These are phyloP conservation scores for Callionymus lyra DNA, from an alignment of 2,113 vertebrate species.

Conservation along the genomic window DNA sequence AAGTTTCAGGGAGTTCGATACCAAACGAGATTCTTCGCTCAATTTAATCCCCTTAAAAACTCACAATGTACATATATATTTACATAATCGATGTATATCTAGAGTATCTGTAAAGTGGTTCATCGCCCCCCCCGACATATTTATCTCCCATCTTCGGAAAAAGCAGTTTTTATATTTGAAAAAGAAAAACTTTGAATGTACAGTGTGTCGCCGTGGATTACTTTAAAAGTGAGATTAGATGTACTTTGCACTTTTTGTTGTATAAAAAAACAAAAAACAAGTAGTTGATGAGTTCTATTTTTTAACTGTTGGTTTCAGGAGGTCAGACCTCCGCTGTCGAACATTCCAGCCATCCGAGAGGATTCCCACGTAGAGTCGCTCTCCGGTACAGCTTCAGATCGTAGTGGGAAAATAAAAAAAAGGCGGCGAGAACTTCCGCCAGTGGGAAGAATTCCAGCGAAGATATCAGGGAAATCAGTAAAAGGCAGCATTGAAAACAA, in stretches of 20 bases:
- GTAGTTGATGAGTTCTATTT: slow-evolving; percentile 20
- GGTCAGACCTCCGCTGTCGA: slow-evolving; percentile 13
- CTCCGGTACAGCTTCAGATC: too few relatives aligned
- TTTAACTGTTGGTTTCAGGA: slow-evolving; percentile 10
- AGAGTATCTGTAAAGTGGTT: slow-evolving; percentile 42
- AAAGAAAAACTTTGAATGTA: slow-evolving; percentile 70
- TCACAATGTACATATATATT: slow-evolving; percentile 58
- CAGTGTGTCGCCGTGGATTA: slow-evolving; percentile 60
- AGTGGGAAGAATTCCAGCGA: too few relatives aligned
- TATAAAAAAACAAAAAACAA: slow-evolving; percentile 33
- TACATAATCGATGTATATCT: slow-evolving; percentile 54
- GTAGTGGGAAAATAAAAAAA: slow-evolving; percentile 2
- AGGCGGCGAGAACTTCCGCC: not conserved
- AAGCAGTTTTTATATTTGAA: slow-evolving; percentile 64
- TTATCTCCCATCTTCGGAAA: slow-evolving; percentile 34
- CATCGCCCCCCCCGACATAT: slow-evolving; percentile 11
- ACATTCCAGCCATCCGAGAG: slow-evolving; percentile 14
- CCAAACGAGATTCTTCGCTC: slow-evolving; percentile 37
- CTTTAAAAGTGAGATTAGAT: slow-evolving; percentile 61
- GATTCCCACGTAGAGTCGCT: too few relatives aligned
- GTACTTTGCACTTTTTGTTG: slow-evolving; percentile 67
- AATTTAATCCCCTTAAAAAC: slow-evolving; percentile 32
- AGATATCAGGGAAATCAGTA: slow-evolving; percentile 23
- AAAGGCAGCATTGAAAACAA: slow-evolving; percentile 30
- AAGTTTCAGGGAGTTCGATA: slow-evolving; percentile 57